A percentile compares a stretch with the other conserved stretches of the same genome.
phyloP scores from a whole-genome alignment of 92 coral and sea anemone species.

The Parazoanthus darwini region DNA sequence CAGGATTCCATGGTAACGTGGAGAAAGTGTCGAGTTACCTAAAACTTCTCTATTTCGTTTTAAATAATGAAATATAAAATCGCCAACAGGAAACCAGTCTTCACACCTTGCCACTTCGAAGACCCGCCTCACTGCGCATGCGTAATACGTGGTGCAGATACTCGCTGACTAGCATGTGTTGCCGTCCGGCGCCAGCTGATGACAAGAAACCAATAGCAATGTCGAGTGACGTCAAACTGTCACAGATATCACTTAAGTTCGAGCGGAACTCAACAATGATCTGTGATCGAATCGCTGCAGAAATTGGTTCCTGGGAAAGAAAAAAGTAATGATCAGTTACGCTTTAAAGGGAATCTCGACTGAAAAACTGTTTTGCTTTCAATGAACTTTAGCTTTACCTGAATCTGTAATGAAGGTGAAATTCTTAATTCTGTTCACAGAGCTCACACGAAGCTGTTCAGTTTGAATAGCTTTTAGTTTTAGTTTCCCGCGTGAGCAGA shows the following conservation, averaged over 20 bases:
- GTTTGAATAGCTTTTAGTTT: too few species aligned
- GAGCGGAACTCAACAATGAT: constrained; percentile 60
- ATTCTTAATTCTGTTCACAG: too few species aligned
- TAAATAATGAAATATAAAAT: too few species aligned
- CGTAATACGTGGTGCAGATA: constrained; percentile 65
- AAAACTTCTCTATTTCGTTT: too few species aligned
- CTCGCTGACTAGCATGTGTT: constrained; percentile 63
- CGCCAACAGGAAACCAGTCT: not conserved
- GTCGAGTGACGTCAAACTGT: constrained; percentile 71
- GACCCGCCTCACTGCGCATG: constrained; percentile 65
- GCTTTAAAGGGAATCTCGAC: not conserved
- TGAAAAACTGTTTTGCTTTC: too few species aligned
- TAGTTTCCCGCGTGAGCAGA: too few species aligned
- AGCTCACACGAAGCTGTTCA: too few species aligned
- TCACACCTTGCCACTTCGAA: constrained; percentile 71
- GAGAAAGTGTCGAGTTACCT: too few species aligned
- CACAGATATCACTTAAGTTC: constrained; percentile 73
- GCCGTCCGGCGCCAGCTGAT: constrained; percentile 68
- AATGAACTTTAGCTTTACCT: too few species aligned
- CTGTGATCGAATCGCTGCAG: constrained; percentile 50
- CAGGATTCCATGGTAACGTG: too few species aligned
- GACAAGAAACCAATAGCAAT: constrained; percentile 84
- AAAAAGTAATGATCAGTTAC: not conserved
- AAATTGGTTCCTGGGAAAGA: constrained; percentile 49
- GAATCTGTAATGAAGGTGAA: too few species aligned